phyloP scores from a whole-genome alignment of 1,140 invertebrate genomes.

The Cotesia glomerata region DNA sequence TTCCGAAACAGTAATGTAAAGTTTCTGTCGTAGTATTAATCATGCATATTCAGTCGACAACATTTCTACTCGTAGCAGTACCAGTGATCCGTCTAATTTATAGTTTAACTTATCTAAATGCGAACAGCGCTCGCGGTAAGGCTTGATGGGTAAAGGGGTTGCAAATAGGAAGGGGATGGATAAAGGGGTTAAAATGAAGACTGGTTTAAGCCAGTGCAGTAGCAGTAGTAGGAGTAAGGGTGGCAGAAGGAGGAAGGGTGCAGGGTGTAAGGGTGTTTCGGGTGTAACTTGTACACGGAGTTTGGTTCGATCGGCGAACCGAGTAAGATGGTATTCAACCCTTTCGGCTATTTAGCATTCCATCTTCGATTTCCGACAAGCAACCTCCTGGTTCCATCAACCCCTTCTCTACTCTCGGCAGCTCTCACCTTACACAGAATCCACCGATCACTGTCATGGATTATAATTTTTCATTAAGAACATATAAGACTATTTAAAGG shows the following conservation, averaged over 20 bases:
- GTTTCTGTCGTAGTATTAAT: slow-evolving; percentile 57
- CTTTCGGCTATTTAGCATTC: slow-evolving; percentile 63
- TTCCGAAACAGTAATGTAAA: neutral
- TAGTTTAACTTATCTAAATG: slow-evolving; percentile 65
- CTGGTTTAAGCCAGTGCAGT: slow-evolving; percentile 37
- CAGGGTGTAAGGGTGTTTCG: too few relatives aligned
- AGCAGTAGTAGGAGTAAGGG: neutral
- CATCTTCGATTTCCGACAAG: slow-evolving; percentile 57
- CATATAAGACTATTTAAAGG: too few relatives aligned
- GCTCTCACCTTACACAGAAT: too few relatives aligned
- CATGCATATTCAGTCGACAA: slow-evolving; percentile 63
- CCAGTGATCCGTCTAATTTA: slow-evolving; percentile 65
- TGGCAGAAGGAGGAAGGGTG: neutral
- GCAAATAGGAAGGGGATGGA: neutral
- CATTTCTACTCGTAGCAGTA: slow-evolving; percentile 60
- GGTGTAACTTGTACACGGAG: slow-evolving; percentile 29
- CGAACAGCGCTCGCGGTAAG: slow-evolving; percentile 48
- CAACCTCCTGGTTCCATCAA: neutral
- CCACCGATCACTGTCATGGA: too few relatives aligned
- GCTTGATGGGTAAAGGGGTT: neutral
- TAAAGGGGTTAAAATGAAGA: slow-evolving; percentile 25
- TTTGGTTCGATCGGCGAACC: slow-evolving; percentile 41
- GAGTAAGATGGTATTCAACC: slow-evolving; percentile 53
- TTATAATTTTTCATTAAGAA: too few relatives aligned
- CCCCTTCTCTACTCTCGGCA: neutral